Conservation (phyloP, 2,797 vertebrate genomes). For the Loris lydekkerianus region DNA sequence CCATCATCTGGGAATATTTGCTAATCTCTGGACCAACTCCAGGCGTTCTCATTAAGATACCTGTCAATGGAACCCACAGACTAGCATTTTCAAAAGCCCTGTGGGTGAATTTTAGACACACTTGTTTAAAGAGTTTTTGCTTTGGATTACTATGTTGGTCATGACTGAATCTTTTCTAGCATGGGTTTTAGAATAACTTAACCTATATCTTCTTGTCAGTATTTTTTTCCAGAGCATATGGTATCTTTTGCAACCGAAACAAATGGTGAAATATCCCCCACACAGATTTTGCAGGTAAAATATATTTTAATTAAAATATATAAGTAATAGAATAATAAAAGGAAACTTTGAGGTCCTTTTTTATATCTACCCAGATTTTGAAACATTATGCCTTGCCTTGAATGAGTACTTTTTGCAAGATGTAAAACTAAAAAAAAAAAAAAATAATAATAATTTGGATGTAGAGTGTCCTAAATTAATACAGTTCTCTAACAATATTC, state of each 20-base stretch:
- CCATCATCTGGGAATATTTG: background rate
- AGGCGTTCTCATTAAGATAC: background rate
- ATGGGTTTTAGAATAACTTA: constrained; percentile 72
- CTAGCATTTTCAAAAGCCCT: constrained; percentile 43
- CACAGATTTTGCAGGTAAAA: constrained; percentile 95
- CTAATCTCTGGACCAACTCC: background rate
- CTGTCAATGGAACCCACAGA: background rate
- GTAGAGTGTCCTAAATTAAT: background rate
- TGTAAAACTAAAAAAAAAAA: constrained; percentile 2
- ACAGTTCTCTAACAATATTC: background rate
- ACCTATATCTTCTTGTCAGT: constrained; percentile 88
- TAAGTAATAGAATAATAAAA: constrained; percentile 21
- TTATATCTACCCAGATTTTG: constrained; percentile 30
- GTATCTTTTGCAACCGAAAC: constrained; percentile 94
- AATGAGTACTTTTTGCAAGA: constrained; percentile 56
- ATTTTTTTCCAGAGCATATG: constrained; percentile 98
- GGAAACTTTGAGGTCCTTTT: background rate
- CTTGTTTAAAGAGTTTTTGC: constrained; percentile 22
- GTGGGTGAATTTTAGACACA: constrained; percentile 50
- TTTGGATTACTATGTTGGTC: constrained; percentile 12
- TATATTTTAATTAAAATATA: constrained; percentile 63
- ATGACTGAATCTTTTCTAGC: constrained; percentile 7
- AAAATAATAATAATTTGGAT: background rate
- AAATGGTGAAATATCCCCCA: constrained; percentile 91
- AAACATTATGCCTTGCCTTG: background rate